These are phyloP conservation scores for Philereme transversata DNA, from an alignment of 2,888 invertebrate genomes.

Conservation along the genomic window DNA sequence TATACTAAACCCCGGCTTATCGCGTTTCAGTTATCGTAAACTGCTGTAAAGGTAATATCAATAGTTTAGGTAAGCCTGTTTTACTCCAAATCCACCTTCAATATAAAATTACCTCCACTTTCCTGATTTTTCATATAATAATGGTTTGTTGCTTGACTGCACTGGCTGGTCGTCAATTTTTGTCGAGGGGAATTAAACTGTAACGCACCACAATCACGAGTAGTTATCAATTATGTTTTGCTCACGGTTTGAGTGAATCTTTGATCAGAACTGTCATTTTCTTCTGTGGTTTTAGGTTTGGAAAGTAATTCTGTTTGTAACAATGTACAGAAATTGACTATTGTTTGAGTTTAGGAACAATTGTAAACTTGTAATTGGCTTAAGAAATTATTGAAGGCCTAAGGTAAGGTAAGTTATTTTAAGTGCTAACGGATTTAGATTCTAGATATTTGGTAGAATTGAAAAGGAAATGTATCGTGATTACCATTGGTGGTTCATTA, in stretches of 20 bases:
- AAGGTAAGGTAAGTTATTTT: slow-evolving; percentile 17
- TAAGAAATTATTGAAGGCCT: slow-evolving; percentile 29
- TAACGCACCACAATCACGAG: no score
- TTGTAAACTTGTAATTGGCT: slow-evolving; percentile 31
- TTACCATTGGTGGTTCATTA: no score
- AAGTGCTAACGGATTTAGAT: neutral
- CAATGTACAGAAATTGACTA: slow-evolving; percentile 36
- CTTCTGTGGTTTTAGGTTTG: slow-evolving; percentile 11
- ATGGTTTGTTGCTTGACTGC: no score
- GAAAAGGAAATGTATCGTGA: no score
- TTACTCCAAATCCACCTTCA: slow-evolving; percentile 5
- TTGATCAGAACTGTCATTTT: neutral
- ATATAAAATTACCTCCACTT: slow-evolving; percentile 12
- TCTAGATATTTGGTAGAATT: neutral
- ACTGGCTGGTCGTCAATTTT: no score
- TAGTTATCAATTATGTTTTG: no score
- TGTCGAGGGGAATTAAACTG: no score
- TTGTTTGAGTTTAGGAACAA: slow-evolving; percentile 37
- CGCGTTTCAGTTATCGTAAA: slow-evolving; percentile 54
- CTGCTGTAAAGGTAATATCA: slow-evolving; percentile 58
- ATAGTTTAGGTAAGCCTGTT: slow-evolving; percentile 50
- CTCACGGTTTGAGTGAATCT: no score
- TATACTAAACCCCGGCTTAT: slow-evolving; percentile 55
- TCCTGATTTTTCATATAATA: neutral
- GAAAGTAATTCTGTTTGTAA: slow-evolving; percentile 32